Conservation (phyloP, 35 echinoderm and acorn worm genomes). For the Apostichopus parvimensis region DNA sequence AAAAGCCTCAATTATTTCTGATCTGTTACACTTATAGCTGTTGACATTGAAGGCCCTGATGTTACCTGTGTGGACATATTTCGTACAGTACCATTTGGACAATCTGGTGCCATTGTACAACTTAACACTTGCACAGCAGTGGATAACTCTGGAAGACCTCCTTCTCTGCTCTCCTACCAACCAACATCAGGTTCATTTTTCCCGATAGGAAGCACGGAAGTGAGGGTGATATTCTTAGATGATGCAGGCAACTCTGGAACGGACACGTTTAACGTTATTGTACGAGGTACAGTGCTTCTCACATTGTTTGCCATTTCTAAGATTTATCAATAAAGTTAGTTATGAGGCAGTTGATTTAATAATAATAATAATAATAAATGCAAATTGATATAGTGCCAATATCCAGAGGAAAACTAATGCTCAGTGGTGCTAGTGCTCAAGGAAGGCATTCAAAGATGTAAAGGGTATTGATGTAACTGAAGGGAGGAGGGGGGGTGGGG, state of each 20-base stretch:
- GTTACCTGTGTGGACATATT: conserved; percentile 1
- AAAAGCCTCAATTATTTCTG: too few species aligned
- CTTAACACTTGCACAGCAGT: not conserved
- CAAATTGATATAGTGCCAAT: too few species aligned
- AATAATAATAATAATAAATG: too few species aligned
- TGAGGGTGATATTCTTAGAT: not conserved
- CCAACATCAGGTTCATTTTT: conserved; percentile 11
- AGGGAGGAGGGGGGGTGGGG: too few species aligned
- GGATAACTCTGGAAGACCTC: not conserved
- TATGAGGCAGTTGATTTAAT: too few species aligned
- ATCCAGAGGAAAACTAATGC: too few species aligned
- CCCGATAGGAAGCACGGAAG: not conserved
- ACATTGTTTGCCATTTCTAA: too few species aligned
- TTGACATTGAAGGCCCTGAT: not conserved
- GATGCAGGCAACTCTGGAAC: not conserved
- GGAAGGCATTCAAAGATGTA: too few species aligned
- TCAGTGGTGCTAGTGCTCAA: too few species aligned
- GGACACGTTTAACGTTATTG: not conserved
- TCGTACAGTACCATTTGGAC: not conserved
- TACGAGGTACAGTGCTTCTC: not conserved
- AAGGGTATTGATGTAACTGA: too few species aligned
- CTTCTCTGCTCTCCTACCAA: not conserved
- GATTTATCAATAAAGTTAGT: too few species aligned
- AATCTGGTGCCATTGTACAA: not conserved
- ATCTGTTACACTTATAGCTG: not conserved